Evolutionary conservation across 2,888 invertebrate genomes (phyloP), one percentile per base, ranked within the genome.

Genomic region (Julus scanicus): DNA sequence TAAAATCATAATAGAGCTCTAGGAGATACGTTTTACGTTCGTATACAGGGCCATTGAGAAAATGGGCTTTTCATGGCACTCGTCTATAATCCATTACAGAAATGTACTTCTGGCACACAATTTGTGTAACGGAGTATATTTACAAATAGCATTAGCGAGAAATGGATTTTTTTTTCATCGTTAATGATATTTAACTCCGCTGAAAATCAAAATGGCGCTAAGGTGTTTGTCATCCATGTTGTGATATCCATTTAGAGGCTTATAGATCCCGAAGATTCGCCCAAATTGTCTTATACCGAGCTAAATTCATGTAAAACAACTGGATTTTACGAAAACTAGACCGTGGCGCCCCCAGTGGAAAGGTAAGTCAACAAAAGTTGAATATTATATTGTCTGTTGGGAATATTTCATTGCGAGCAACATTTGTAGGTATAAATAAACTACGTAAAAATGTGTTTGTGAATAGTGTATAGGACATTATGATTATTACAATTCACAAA

Each of bases 21-120:
- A 5, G 71, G n/a, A 71, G 17, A 71, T 71, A 71, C 20, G n/a
- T 29, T 71, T 29, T 71, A 71, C 8, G 29, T 29, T 63, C 71
- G 4, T 29, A 20, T 29, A 8, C n/a, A 9, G 29, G 20, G 29
- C 71, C 71, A 71, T 71, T 29, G 71, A 29, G 29, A 71, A 71
- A 71, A 71, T 71, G 71, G 71, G 8, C 29, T 71, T 71, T 71
- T 71, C 71, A 71, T 71, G 20, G 71, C 29, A 71, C 71, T 71
- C 71, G 71, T 71, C 20, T 71, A 71, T 71, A 71, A 71, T 71
- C 71, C 71, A 71, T 71, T 71, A 71, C 71, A 29, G 71, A 29
- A 71, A 71, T 3, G 8, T 71, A 71, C 71, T 71, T 71, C 29
- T 71, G 9, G 71, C 71, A 71, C 8, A 20, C 4, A 71, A 71